Evolutionary conservation across 2,888 invertebrate species (phyloP).

Genomic region (Heliconius ethilla): DNA sequence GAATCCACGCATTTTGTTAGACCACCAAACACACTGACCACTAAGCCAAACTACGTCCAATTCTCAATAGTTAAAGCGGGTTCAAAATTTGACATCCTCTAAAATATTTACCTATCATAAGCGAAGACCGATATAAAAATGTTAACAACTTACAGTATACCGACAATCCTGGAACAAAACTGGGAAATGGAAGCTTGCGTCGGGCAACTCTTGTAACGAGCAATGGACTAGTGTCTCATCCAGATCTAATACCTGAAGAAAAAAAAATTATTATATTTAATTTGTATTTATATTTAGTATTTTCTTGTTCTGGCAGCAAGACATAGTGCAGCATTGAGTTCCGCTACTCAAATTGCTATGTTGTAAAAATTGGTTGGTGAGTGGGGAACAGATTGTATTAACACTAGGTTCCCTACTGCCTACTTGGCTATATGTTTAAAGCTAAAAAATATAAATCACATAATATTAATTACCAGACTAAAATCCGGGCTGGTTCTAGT

Average conservation of each 20-base stretch:
- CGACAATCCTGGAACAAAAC: constrained; percentile 95
- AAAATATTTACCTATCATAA: no score
- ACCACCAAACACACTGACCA: no score
- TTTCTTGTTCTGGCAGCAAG: no score
- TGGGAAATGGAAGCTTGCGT: constrained; percentile 96
- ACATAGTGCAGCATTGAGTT: not conserved
- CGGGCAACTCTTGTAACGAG: constrained; percentile 93
- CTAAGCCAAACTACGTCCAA: no score
- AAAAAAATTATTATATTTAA: not conserved
- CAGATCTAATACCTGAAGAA: constrained; percentile 75
- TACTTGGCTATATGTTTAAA: not conserved
- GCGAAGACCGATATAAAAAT: no score
- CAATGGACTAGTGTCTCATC: constrained; percentile 98
- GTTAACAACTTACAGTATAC: constrained; percentile 84
- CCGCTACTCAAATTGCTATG: not conserved
- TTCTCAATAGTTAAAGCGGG: no score
- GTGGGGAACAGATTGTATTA: not conserved
- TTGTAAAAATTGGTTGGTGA: not conserved
- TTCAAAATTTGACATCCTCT: no score
- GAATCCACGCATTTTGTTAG: no score
- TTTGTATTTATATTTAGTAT: no score
- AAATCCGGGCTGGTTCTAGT: constrained; percentile 96
- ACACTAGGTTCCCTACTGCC: not conserved
- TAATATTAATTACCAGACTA: constrained; percentile 86
- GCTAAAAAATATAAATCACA: not conserved